Percentiles rank a stretch among this genome's conserved stretches.
Conservation (phyloP, 30 jellyfish, hydroid and myxozoan genomes). For the Pelagia noctiluca region DNA sequence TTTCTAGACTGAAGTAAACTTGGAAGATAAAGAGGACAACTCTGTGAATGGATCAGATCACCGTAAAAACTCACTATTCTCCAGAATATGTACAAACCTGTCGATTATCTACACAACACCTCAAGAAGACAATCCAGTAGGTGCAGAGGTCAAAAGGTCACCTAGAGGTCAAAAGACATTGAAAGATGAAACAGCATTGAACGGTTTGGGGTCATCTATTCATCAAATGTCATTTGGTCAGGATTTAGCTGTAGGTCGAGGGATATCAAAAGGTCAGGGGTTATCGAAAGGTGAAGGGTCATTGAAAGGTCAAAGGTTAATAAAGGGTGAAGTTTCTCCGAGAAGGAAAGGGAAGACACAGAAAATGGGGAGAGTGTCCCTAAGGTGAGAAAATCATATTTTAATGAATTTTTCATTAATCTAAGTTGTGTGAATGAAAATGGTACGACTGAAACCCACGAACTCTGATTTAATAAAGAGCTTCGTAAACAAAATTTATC, state of each 20-base stretch:
- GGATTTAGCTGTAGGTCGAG: not conserved
- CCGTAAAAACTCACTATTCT: not conserved
- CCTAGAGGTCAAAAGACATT: not conserved
- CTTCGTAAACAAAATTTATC: no score
- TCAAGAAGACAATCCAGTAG: conserved; percentile 5
- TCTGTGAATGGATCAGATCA: not conserved
- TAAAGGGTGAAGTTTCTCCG: not conserved
- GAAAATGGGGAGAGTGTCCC: conserved; percentile 22
- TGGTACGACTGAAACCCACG: not conserved
- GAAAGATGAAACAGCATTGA: not conserved
- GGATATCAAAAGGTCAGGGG: conserved; percentile 1
- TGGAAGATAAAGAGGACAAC: conserved; percentile 1
- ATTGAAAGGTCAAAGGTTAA: conserved; percentile 43
- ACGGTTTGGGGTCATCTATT: not conserved
- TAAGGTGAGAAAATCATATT: conserved; percentile 3
- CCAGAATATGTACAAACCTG: conserved; percentile 51
- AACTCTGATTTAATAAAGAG: not conserved
- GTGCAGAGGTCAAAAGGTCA: conserved; percentile 5
- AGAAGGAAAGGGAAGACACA: not conserved
- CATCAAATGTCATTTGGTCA: no score
- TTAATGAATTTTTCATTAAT: not conserved
- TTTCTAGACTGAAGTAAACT: conserved; percentile 22
- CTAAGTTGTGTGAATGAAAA: not conserved
- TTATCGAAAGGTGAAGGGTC: not conserved
- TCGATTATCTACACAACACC: conserved; percentile 37